Conservation (phyloP, 2,888 invertebrate genomes). For the Nephrotoma flavescens region DNA sequence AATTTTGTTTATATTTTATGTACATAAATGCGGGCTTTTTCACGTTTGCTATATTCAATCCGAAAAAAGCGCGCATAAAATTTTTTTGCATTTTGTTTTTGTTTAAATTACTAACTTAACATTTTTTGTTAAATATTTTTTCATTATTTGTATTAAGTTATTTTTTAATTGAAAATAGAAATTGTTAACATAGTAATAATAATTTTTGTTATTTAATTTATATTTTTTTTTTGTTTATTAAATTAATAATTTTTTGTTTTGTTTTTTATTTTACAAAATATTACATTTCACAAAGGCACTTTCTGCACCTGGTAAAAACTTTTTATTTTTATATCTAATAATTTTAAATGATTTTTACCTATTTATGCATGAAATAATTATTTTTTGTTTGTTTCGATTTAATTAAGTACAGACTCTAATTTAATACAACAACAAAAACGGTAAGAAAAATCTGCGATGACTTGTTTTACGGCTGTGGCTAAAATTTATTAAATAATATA, state of each 20-base stretch:
- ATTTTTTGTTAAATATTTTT: background rate
- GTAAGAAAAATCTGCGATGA: background rate
- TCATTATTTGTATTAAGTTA: background rate
- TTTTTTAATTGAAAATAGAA: background rate
- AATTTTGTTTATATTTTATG: background rate
- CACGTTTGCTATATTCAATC: background rate
- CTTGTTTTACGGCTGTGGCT: background rate
- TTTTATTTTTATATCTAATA: background rate
- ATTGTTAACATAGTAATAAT: background rate
- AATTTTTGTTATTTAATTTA: background rate
- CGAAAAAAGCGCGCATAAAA: background rate
- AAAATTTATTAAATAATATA: background rate
- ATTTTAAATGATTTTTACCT: background rate
- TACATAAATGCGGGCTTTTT: background rate
- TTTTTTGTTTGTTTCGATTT: background rate
- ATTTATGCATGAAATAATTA: background rate
- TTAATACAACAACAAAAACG: background rate
- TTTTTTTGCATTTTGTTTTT: background rate
- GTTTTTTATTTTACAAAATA: background rate
- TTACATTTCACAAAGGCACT: conserved; percentile 3
- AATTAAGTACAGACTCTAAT: background rate
- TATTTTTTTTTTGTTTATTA: background rate
- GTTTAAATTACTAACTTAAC: background rate
- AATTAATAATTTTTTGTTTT: background rate
- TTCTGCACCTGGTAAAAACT: conserved; percentile 1